These are phyloP conservation scores for Apodemus agrarius DNA, from an alignment of 2,797 vertebrate species.

Conservation along the genomic window DNA sequence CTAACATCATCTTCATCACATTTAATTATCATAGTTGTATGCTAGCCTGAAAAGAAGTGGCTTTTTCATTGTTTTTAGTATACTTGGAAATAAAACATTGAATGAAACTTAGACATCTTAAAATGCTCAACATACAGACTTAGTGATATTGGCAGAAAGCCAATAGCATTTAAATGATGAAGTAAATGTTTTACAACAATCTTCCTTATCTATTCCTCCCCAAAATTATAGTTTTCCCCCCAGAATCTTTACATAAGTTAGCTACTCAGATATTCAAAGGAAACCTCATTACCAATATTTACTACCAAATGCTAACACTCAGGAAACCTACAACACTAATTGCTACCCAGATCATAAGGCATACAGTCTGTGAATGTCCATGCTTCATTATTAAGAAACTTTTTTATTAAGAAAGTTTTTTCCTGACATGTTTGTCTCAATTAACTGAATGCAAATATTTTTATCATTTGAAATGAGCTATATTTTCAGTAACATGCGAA, in stretches of 20 bases:
- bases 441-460: slow-evolving; percentile 3
- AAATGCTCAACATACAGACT: slow-evolving; percentile 46
- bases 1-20: slow-evolving; percentile 33
- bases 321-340: slow-evolving; percentile 66
- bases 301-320: background rate
- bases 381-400: background rate
- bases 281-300: slow-evolving; percentile 31
- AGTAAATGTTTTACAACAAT: background rate
- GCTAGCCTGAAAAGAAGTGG: background rate
- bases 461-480: slow-evolving; percentile 46
- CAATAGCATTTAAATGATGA: background rate
- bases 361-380: slow-evolving; percentile 29
- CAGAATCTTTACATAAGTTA: slow-evolving; percentile 50
- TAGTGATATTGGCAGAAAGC: slow-evolving; percentile 70
- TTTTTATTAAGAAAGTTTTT: slow-evolving; percentile 54
- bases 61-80: slow-evolving; percentile 37
- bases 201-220: background rate
- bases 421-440: slow-evolving; percentile 8
- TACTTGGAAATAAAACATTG: slow-evolving; percentile 49
- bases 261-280: background rate
- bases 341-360: slow-evolving; percentile 26
- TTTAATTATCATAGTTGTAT: background rate
- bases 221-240: background rate
- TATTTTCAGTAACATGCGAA: slow-evolving; percentile 64
- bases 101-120: slow-evolving; percentile 32